Conservation (phyloP, 1,140 invertebrate genomes). For the Portunus trituberculatus region DNA sequence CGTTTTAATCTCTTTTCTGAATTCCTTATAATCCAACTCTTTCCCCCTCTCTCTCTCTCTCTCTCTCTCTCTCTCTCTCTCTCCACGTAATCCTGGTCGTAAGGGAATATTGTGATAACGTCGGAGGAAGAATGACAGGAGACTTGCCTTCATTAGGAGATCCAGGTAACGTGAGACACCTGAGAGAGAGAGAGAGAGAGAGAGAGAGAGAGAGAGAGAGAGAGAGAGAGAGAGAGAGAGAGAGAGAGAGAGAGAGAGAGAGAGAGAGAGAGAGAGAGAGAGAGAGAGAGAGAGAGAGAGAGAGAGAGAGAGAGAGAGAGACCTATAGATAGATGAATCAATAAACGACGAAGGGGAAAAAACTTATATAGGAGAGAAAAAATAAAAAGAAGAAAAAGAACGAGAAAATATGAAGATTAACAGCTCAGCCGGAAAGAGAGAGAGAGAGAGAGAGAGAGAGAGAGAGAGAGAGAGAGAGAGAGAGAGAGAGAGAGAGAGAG, state of each 20-base stretch:
- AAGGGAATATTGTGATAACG: background rate
- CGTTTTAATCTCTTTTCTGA: background rate
- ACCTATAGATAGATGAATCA: too few relatives aligned
- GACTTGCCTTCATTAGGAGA: background rate
- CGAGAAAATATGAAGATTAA: too few relatives aligned
- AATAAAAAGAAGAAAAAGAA: too few relatives aligned
- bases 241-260: background rate
- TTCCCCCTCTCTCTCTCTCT: slow-evolving; percentile 26
- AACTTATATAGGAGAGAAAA: too few relatives aligned
- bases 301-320: too few relatives aligned
- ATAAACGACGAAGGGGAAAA: too few relatives aligned
- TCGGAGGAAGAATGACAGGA: background rate
- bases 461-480: background rate
- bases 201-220: too few relatives aligned
- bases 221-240: too few relatives aligned
- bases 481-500: background rate
- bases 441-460: background rate
- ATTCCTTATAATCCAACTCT: background rate
- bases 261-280: slow-evolving; percentile 38
- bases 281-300: slow-evolving; percentile 30
- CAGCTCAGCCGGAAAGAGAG: too few relatives aligned
- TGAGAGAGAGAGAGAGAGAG: background rate
- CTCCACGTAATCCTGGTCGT: background rate
- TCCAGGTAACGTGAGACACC: background rate
- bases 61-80: background rate